These are phyloP conservation scores for Sepiola atlantica DNA, from an alignment of 2,888 invertebrate genomes.

Conservation along the genomic window DNA sequence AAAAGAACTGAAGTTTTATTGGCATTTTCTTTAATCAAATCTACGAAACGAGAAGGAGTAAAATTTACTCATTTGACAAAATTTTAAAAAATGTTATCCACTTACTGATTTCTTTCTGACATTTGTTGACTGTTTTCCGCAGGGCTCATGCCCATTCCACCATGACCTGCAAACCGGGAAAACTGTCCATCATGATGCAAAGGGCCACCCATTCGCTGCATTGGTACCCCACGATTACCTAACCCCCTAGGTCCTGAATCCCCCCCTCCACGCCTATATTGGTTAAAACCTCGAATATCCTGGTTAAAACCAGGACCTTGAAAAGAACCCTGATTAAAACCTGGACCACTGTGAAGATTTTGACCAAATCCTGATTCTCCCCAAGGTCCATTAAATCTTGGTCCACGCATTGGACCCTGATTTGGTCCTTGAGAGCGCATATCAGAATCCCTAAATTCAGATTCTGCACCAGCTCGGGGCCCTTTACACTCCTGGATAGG, in stretches of 20 bases:
- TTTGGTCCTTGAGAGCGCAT: slow-evolving; percentile 44
- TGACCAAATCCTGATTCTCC: slow-evolving; percentile 42
- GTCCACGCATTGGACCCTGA: slow-evolving; percentile 34
- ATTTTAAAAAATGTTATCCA: not conserved
- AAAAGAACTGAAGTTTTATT: not conserved
- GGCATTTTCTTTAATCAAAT: not conserved
- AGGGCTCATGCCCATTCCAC: not conserved
- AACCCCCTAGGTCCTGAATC: not conserved
- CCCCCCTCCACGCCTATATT: not conserved
- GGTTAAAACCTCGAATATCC: not conserved
- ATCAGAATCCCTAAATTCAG: slow-evolving; percentile 39
- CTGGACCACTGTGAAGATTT: not conserved
- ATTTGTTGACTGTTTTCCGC: slow-evolving; percentile 35
- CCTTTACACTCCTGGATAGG: slow-evolving; percentile 24
- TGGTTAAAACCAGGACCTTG: slow-evolving; percentile 23
- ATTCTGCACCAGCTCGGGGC: not conserved
- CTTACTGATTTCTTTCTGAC: slow-evolving; percentile 38
- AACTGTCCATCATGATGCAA: slow-evolving; percentile 36
- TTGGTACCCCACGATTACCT: not conserved
- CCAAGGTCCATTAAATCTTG: not conserved
- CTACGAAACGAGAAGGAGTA: not conserved
- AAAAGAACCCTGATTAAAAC: slow-evolving; percentile 37
- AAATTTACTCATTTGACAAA: slow-evolving; percentile 24
- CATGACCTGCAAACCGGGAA: slow-evolving; percentile 35
- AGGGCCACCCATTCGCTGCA: slow-evolving; percentile 22